These are phyloP conservation scores for Hydropsyche betteni DNA, from an alignment of 2,888 invertebrate genomes.

Conservation along the genomic window DNA sequence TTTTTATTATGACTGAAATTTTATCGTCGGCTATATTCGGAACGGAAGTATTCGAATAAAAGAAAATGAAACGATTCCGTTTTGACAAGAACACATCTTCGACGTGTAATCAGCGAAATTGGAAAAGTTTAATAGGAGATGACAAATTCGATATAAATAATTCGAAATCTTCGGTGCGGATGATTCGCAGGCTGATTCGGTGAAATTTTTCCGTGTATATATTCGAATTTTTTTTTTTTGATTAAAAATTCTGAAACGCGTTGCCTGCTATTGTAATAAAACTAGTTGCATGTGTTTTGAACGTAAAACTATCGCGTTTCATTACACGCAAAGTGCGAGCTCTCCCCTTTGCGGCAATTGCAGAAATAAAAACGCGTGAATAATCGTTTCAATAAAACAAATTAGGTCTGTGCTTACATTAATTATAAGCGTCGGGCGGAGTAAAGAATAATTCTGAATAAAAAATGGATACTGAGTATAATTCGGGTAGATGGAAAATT, in stretches of 20 bases:
- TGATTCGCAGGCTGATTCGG: too few species aligned
- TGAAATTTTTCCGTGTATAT: too few species aligned
- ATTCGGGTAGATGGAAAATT: too few species aligned
- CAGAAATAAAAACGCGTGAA: too few species aligned
- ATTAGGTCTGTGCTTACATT: too few species aligned
- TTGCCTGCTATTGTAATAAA: not conserved
- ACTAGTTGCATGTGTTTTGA: not conserved
- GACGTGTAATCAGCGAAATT: conserved; percentile 28
- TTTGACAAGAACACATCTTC: conserved; percentile 26
- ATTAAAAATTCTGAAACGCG: too few species aligned
- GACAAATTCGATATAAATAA: conserved; percentile 29
- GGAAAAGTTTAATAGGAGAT: conserved; percentile 31
- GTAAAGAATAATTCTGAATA: too few species aligned
- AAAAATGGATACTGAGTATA: too few species aligned
- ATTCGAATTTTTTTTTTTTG: too few species aligned
- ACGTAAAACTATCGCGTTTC: not conserved
- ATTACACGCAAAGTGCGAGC: not conserved
- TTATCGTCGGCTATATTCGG: conserved; percentile 11
- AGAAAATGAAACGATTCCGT: conserved; percentile 25
- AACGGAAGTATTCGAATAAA: conserved; percentile 19
- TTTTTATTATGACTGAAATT: not conserved
- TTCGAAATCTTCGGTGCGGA: conserved; percentile 1
- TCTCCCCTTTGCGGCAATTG: too few species aligned
- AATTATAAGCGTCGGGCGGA: too few species aligned
- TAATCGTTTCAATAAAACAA: too few species aligned